Evolutionary conservation across 2,888 invertebrate species (phyloP), one percentile per base, ranked within the genome.

Genomic region (Marronus borbonicus): DNA sequence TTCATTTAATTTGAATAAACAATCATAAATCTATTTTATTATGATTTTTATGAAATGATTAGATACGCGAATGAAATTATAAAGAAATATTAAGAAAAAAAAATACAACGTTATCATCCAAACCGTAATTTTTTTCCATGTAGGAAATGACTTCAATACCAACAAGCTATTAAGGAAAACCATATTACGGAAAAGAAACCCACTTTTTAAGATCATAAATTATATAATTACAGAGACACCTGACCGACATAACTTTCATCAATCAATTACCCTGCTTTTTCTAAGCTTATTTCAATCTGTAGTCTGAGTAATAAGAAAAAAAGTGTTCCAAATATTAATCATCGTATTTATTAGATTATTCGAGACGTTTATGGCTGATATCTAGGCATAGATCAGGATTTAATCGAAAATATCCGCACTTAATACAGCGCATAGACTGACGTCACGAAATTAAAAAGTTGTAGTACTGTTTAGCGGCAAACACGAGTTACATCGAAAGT

Each of bases 201-300:
- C 7, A 55, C 55, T 55, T 55, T 55, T 55, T 55, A 20, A 55
- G 17, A 55, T 55, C 55, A 39, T 66, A 66, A 66, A 66, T 66
- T 66, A 39, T 24, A 44, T 66, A 66, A 66, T 66, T 66, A 66
- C 39, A 24, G 2, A 66, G 44, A n/a, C 44, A 66, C 0, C 20
- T 39, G 66, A 39, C 66, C 66, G 44, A 66, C 17, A 66, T 20
- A 66, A 66, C 66, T 66, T 66, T 66, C 66, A 66, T 66, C 60
- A 24, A 10, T 60, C 7, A 60, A n/a, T 55, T 55, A 55, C 55
- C n/a, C n/a, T 4, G 3, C 14, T 14, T n/a, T 55, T 55, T 8
- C 8, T 44, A 44, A 8, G 12, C 44, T 44, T 44, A 12, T 36
- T 0, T 5, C 31, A 44, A 44, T 8, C 44, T 12, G 3, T 5